Evolutionary conservation across 2,113 vertebrate genomes (phyloP).

Genomic region (Ibidorhyncha struthersii): DNA sequence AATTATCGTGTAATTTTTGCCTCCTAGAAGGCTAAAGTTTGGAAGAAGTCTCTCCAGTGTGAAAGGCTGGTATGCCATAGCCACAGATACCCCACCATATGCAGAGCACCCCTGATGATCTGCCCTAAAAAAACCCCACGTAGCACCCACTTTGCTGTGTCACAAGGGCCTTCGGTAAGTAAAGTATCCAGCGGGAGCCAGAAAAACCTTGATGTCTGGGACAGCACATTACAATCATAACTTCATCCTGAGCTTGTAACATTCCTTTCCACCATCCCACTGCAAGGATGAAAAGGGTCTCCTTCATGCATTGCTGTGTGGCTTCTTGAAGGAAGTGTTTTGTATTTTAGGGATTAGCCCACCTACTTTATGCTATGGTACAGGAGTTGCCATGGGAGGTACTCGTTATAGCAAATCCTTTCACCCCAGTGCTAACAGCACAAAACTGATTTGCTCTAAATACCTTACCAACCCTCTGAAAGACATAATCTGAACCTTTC

Average conservation of each 20-base stretch:
- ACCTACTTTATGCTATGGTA: background rate
- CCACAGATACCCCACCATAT: background rate
- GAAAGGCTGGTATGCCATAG: background rate
- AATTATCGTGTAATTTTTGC: background rate
- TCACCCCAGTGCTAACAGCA: background rate
- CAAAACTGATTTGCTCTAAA: background rate
- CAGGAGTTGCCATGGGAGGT: background rate
- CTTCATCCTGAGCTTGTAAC: background rate
- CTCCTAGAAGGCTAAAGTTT: background rate
- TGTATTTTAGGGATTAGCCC: background rate
- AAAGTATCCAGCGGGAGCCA: background rate
- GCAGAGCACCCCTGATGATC: background rate
- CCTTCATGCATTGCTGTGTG: background rate
- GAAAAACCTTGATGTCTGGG: background rate
- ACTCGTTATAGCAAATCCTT: background rate
- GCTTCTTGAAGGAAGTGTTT: background rate
- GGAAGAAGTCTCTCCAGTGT: background rate
- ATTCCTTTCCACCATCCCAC: background rate
- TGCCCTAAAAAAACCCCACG: background rate
- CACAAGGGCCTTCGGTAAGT: background rate
- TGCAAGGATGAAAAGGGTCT: background rate
- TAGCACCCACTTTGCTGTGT: background rate
- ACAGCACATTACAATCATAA: background rate
- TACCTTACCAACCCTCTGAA: background rate
- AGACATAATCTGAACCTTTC: background rate